A percentile compares a stretch with the other conserved stretches of the same genome.
Evolutionary conservation across 2,797 vertebrate species (phyloP).

Genomic region (Pangasius krempfi): DNA sequence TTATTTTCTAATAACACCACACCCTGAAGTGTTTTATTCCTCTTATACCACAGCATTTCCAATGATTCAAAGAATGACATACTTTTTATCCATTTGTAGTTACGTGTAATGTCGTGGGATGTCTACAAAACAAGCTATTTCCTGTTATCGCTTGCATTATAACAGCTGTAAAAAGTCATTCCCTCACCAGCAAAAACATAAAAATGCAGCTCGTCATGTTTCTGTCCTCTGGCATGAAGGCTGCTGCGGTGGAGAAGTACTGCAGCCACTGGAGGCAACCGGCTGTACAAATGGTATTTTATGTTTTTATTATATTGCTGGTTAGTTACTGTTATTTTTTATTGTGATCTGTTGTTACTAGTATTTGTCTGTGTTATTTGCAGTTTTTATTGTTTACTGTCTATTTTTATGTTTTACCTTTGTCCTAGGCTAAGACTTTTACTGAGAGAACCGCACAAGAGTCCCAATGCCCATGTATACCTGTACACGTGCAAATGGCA

Average conservation of each 20-base stretch:
- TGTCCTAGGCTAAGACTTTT: too few species aligned
- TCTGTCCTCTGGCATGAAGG: neutral
- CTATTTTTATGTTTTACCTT: too few species aligned
- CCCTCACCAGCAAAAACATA: neutral
- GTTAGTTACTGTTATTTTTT: too few species aligned
- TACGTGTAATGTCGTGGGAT: neutral
- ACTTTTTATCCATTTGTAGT: neutral
- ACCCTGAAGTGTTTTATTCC: neutral
- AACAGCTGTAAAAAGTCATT: neutral
- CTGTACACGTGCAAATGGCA: too few species aligned
- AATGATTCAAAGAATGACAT: neutral
- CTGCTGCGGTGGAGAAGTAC: neutral
- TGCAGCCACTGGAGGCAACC: too few species aligned
- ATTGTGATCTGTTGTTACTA: too few species aligned
- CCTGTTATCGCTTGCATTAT: neutral
- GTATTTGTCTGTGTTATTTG: too few species aligned
- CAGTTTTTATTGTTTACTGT: too few species aligned
- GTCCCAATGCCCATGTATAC: too few species aligned
- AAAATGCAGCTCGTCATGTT: neutral
- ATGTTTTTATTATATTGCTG: too few species aligned
- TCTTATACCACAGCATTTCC: neutral
- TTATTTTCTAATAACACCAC: neutral
- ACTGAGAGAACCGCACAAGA: too few species aligned
- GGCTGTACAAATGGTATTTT: too few species aligned
- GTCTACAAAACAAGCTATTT: neutral